Evolutionary conservation across 2,797 vertebrate species (phyloP).

Genomic region (Chanos chanos): DNA sequence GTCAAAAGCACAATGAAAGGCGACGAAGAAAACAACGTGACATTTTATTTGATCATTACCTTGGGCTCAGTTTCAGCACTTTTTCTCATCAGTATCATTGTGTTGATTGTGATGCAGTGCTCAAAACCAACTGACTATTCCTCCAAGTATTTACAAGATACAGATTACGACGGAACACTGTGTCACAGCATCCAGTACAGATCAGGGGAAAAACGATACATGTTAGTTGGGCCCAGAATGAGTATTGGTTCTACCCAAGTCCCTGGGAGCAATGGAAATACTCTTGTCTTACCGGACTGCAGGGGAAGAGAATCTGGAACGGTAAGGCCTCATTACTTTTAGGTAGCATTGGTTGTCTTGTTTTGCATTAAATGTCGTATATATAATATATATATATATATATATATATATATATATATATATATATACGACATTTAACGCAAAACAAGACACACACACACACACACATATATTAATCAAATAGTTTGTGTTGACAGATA

Average conservation of each 20-base stretch:
- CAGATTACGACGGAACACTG: conserved; percentile 54
- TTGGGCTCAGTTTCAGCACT: conserved; percentile 53
- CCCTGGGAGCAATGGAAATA: conserved; percentile 47
- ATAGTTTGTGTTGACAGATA: too few species aligned
- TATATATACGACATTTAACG: neutral
- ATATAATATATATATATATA: too few species aligned
- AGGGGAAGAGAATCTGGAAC: conserved; percentile 12
- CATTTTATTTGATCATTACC: conserved; percentile 54
- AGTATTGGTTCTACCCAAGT: conserved; percentile 53
- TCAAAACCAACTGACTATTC: conserved; percentile 51
- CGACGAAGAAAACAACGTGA: conserved; percentile 39
- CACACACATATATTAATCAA: too few species aligned
- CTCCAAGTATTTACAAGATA: conserved; percentile 49
- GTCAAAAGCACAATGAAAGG: conserved; percentile 71
- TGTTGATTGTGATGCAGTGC: conserved; percentile 56
- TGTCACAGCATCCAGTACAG: conserved; percentile 59
- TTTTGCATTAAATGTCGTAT: neutral
- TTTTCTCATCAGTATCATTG: conserved; percentile 55
- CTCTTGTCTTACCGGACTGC: conserved; percentile 40
- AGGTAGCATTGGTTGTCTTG: too few species aligned
- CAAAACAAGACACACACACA: neutral
- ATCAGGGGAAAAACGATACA: conserved; percentile 61
- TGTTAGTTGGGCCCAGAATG: conserved; percentile 59
- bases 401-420: too few species aligned
- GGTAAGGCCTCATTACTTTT: too few species aligned